Base-by-base conservation (phyloP, 2,888 invertebrate species). In the Maniola hyperantus region DNA sequence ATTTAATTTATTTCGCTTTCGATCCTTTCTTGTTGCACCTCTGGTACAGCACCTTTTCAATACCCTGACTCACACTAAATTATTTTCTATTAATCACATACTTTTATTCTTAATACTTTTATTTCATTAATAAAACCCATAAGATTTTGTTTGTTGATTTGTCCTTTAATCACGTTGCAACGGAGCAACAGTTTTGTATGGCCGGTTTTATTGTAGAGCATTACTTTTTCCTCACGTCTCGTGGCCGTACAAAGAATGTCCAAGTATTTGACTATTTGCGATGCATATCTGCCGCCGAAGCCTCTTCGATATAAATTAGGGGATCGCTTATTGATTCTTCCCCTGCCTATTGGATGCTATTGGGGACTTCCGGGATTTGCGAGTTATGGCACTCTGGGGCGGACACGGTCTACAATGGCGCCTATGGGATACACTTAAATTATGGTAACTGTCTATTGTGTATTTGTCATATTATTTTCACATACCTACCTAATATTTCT, bases 271-370 rank as follows among this genome's bases (percentile, higher is more conserved):
- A 70, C 69, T 70, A 70, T 69, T 74, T 57, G 70, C 68, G 67
- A 72, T 73, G 75, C 74, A 73, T 67, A 69, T 73, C 68, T 68
- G 54, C 63, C 54, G 54, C 66, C 66, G 66, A 71, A 65, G 69
- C 70, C 69, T 71, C 64, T 69, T 67, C 68, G 67, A 71, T 72
- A 75, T 73, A 73, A 73, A 74, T 73, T 71, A 74, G 73, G 72
- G 73, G 72, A 63, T 70, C 69, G 60, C 81, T 79, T 84, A 85
- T 85, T 79, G 85, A 85, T 80, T 76, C 76, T 74, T 75, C 64
- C 66, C 71, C 72, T 71, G 71, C 63, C 67, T 60, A 54, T 68
- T 67, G 68, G 65, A 62, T 62, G 68, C 69, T 67, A 39, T 67
- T 66, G 68, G 66, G 58, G 61, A 66, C 69, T 66, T 64, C 66